A percentile compares a stretch with the other conserved stretches of the same genome.
phyloP scores from a whole-genome alignment of 2,888 invertebrate genomes.

The Cryptocephalus moraei region DNA sequence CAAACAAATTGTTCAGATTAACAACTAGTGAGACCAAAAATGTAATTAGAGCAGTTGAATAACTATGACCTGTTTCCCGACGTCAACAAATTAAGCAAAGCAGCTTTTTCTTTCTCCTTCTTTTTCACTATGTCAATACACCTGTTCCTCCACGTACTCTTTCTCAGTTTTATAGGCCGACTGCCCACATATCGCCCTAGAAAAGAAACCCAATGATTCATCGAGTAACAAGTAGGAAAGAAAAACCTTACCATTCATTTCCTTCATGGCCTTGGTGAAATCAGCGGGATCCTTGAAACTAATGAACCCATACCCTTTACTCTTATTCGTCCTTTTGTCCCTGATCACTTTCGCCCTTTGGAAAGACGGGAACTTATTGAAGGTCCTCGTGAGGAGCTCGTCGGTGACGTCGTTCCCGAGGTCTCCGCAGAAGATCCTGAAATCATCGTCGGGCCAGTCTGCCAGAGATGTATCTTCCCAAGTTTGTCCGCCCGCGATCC shows the following conservation, averaged over 20 bases:
- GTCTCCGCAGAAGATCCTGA: conserved; percentile 98
- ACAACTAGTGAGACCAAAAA: no score
- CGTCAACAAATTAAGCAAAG: conserved; percentile 63
- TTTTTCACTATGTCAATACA: conserved; percentile 88
- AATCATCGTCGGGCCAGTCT: conserved; percentile 99
- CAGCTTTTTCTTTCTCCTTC: conserved; percentile 91
- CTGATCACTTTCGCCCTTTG: conserved; percentile 89
- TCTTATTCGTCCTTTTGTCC: conserved; percentile 94
- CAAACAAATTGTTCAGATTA: no score
- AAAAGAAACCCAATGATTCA: conserved; percentile 16
- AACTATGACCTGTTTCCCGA: conserved; percentile 36
- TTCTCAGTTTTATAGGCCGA: conserved; percentile 92
- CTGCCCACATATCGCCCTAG: conserved; percentile 96
- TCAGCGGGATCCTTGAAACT: conserved; percentile 97
- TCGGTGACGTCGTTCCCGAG: conserved; percentile 98
- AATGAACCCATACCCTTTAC: conserved; percentile 97
- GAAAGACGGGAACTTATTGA: conserved; percentile 89
- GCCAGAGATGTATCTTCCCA: conserved; percentile 93
- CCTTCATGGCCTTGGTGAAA: conserved; percentile 96
- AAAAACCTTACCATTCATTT: conserved; percentile 84
- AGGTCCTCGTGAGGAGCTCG: conserved; percentile 90
- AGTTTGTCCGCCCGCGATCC: conserved; percentile 86
- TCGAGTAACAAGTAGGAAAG: background rate
- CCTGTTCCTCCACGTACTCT: conserved; percentile 92
- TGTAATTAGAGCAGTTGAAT: background rate